These are phyloP conservation scores for Drosophila peninsularis DNA, from an alignment of 2,888 invertebrate species.

Conservation along the genomic window DNA sequence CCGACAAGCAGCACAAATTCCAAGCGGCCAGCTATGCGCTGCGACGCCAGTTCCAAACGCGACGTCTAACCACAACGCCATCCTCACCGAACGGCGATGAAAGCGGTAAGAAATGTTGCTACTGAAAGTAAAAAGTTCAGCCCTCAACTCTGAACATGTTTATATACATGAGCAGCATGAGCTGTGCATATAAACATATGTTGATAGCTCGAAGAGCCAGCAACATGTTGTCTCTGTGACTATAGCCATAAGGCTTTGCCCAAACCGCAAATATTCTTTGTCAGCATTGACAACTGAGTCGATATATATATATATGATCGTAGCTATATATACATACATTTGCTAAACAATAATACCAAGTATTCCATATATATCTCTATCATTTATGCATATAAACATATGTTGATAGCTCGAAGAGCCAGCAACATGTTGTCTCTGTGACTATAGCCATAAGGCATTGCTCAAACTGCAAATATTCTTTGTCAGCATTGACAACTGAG, in stretches of 20 bases:
- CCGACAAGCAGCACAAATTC: slow-evolving; percentile 59
- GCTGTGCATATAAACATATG: not conserved
- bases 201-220: not conserved
- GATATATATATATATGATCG: too few species aligned
- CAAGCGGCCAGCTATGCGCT: slow-evolving; percentile 65
- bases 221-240: not conserved
- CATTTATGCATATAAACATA: too few species aligned
- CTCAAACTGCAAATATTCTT: not conserved
- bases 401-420: not conserved
- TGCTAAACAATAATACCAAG: too few species aligned
- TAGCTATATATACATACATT: too few species aligned
- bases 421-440: not conserved
- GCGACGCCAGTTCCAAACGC: slow-evolving; percentile 78
- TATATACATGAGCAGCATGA: not conserved
- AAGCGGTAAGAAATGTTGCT: slow-evolving; percentile 55
- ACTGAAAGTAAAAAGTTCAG: too few species aligned
- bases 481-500: not conserved
- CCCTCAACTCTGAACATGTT: not conserved
- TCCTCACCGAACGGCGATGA: slow-evolving; percentile 61
- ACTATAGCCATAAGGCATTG: not conserved
- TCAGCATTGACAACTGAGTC: not conserved
- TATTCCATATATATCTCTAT: too few species aligned
- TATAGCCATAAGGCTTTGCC: not conserved
- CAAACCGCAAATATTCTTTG: not conserved
- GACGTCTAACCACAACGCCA: slow-evolving; percentile 75